These are phyloP conservation scores for Criorhina ranunculi DNA, from an alignment of 2,888 invertebrate species.

Conservation along the genomic window DNA sequence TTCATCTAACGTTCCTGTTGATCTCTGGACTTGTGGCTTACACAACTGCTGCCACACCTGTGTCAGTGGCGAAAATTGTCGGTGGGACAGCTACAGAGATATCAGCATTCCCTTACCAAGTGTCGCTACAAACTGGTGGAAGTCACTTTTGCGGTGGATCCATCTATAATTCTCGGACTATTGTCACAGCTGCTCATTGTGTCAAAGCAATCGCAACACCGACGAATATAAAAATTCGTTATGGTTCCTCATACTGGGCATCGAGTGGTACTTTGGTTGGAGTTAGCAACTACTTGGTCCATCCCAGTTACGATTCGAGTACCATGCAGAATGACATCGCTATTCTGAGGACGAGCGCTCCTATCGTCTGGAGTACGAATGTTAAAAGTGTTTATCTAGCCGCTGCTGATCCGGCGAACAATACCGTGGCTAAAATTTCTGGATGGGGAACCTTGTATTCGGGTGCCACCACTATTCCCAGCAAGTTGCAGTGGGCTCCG, in stretches of 20 bases:
- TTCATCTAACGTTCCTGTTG: neutral
- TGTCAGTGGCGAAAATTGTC: slow-evolving; percentile 83
- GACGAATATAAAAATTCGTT: slow-evolving; percentile 80
- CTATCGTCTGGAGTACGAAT: slow-evolving; percentile 77
- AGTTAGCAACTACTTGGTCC: slow-evolving; percentile 80
- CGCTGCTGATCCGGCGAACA: slow-evolving; percentile 77
- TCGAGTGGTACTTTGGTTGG: slow-evolving; percentile 82
- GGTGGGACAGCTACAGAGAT: slow-evolving; percentile 83
- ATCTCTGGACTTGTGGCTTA: slow-evolving; percentile 69
- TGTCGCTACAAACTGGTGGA: slow-evolving; percentile 82
- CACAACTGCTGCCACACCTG: slow-evolving; percentile 77
- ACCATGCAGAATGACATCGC: slow-evolving; percentile 83
- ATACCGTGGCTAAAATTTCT: slow-evolving; percentile 80
- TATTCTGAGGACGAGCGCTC: slow-evolving; percentile 82
- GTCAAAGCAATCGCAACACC: slow-evolving; percentile 77
- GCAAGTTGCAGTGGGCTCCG: slow-evolving; percentile 75
- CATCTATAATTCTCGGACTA: slow-evolving; percentile 80
- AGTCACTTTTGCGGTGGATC: slow-evolving; percentile 85
- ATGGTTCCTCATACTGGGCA: slow-evolving; percentile 81
- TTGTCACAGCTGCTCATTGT: slow-evolving; percentile 85
- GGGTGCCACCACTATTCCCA: slow-evolving; percentile 67
- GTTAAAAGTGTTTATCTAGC: slow-evolving; percentile 79
- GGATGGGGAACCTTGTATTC: slow-evolving; percentile 83
- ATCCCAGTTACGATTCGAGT: slow-evolving; percentile 80
- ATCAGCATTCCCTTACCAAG: slow-evolving; percentile 84